Percentiles rank a stretch among this genome's conserved stretches.
phyloP scores from a whole-genome alignment of 2,113 vertebrate species.

The Pipra filicauda region DNA sequence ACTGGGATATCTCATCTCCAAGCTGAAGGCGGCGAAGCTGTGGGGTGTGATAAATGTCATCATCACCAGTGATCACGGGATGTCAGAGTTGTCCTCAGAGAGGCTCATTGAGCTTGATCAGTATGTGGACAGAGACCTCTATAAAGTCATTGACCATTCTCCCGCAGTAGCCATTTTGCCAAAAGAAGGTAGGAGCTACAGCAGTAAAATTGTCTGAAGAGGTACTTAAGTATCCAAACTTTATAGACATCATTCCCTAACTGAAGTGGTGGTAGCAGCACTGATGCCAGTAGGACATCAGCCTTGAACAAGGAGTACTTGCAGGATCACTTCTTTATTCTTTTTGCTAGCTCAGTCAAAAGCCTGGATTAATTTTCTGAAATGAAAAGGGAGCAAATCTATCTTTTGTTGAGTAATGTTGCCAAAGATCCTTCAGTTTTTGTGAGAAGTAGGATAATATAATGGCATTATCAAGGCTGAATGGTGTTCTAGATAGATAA shows the following conservation, averaged over 20 bases:
- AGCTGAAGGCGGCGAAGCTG: constrained; percentile 79
- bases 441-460: neutral
- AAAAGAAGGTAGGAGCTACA: constrained; percentile 79
- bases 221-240: neutral
- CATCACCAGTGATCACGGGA: constrained; percentile 92
- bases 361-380: neutral
- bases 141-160: constrained; percentile 84
- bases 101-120: constrained; percentile 86
- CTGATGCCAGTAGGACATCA: neutral
- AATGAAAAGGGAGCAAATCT: neutral
- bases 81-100: constrained; percentile 83
- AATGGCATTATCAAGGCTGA: neutral
- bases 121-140: constrained; percentile 82
- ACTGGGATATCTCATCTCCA: constrained; percentile 83
- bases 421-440: neutral
- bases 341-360: neutral
- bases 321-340: neutral
- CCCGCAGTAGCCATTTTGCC: constrained; percentile 87
- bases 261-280: neutral
- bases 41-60: constrained; percentile 83
- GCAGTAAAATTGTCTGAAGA: neutral
- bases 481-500: neutral
- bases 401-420: neutral
- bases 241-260: neutral
- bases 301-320: neutral